Base-by-base conservation (phyloP, 2,797 vertebrate genomes). In the Manis pentadactyla region DNA sequence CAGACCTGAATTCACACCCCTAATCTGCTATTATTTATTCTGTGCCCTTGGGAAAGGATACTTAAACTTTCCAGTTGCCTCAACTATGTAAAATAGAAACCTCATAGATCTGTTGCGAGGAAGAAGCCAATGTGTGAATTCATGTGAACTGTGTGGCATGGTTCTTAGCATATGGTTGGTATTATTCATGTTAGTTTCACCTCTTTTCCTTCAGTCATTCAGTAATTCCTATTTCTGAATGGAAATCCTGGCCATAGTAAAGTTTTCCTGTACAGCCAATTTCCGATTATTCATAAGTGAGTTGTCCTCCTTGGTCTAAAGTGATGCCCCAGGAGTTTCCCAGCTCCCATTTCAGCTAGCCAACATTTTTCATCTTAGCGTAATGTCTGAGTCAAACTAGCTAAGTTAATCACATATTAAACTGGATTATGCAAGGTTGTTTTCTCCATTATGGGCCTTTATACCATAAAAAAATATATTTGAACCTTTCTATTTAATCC, bases 221-320 rank as follows among this genome's bases (percentile, higher is more conserved):
- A 78, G 57, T 86, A 63, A 84, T 75, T 94, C 83, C 23, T 91
- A 73, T 53, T 95, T 91, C 59, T 81, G 34, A 97, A 92, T 66
- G 57, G 31, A 95, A 92, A 94, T 21, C 8, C 39, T 94, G 69
- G 37, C 51, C 68, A 77, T 42, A 68, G 9, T 27, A 87, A 92
- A 2, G 5, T 75, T 94, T 97, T 81, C 59, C 63, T 93, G 77
- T 34, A 42, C 3, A 90, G 71, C 51, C 75, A 96, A 78, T 73
- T 90, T 66, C 61, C 9, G n/a, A 64, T 96, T 92, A 95, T 90
- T 95, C 85, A 87, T n/a, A 97, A 92, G 1, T 68, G 53, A 82
- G 25, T 90, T 95, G n/a, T 61, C 25, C 31, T 92, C 55, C 73
- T 90, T 81, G 34, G 88, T 51, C 94, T 87, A 74, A 77, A 10